A percentile compares a stretch with the other conserved stretches of the same genome.
Evolutionary conservation across 2,797 vertebrate species (phyloP).

Genomic region (Acanthurus tractus): DNA sequence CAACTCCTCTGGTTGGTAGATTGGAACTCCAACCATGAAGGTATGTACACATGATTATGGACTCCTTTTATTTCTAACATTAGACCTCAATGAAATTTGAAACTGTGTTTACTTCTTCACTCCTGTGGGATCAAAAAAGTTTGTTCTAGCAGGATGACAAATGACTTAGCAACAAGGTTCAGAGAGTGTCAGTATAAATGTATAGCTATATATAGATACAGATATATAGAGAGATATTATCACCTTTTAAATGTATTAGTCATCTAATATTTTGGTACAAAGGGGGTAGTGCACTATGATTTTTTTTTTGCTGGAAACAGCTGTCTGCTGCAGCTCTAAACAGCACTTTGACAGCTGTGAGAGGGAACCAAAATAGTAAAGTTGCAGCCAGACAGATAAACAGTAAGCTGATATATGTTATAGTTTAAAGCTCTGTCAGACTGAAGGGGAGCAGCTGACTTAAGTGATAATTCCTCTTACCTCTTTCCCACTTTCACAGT

Average conservation of each 20-base stretch:
- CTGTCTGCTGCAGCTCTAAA: background rate
- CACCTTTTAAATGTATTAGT: too few relatives aligned
- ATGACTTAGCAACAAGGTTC: background rate
- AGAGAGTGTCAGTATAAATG: background rate
- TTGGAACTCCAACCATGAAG: constrained; percentile 82
- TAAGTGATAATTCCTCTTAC: background rate
- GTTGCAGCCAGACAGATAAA: background rate
- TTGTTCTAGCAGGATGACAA: background rate
- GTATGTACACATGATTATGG: constrained; percentile 45
- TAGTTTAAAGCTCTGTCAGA: background rate
- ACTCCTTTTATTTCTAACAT: background rate
- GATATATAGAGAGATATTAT: too few relatives aligned
- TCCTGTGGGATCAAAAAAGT: background rate
- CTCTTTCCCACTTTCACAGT: too few relatives aligned
- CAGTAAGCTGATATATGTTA: background rate
- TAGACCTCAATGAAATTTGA: background rate
- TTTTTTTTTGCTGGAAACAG: background rate
- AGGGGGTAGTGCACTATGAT: too few relatives aligned
- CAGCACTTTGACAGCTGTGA: background rate
- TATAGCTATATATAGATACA: too few relatives aligned
- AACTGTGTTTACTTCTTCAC: background rate
- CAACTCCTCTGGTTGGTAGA: constrained; percentile 85
- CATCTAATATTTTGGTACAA: too few relatives aligned
- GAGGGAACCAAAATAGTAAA: background rate
- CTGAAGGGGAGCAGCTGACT: background rate